Evolutionary conservation across 2,797 vertebrate species (phyloP).

Genomic region (Dermochelys coriacea): DNA sequence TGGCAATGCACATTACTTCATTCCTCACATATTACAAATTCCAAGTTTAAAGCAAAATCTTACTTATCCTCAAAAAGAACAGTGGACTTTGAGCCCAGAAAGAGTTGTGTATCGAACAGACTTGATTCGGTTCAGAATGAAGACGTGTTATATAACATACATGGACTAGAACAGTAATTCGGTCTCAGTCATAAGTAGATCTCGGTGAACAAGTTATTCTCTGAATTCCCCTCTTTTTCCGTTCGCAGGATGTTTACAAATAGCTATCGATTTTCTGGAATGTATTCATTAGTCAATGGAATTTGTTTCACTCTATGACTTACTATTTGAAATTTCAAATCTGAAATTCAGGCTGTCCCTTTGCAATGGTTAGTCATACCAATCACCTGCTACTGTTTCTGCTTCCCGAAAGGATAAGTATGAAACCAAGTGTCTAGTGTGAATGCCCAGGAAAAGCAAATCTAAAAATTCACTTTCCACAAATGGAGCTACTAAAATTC

Average conservation of each 20-base stretch:
- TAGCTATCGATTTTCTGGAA: not conserved
- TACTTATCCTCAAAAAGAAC: not conserved
- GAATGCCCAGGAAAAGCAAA: not conserved
- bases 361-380: not conserved
- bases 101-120: not conserved
- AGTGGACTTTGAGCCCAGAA: not conserved
- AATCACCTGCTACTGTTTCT: not conserved
- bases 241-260: rapidly evolving
- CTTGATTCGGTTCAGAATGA: not conserved
- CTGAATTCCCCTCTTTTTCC: not conserved
- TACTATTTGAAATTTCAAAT: not conserved
- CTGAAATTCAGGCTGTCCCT: not conserved
- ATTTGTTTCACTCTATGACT: not conserved
- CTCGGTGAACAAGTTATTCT: not conserved
- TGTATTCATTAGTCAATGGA: not conserved
- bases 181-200: rapidly evolving
- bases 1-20: rapidly evolving
- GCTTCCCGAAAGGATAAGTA: not conserved
- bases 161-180: not conserved
- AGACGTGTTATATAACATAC: not conserved
- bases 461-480: not conserved
- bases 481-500: not conserved
- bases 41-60: not conserved
- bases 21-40: rapidly evolving
- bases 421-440: not conserved